phyloP scores from a whole-genome alignment of 2,113 vertebrate genomes.

The Corythornis vintsioides region DNA sequence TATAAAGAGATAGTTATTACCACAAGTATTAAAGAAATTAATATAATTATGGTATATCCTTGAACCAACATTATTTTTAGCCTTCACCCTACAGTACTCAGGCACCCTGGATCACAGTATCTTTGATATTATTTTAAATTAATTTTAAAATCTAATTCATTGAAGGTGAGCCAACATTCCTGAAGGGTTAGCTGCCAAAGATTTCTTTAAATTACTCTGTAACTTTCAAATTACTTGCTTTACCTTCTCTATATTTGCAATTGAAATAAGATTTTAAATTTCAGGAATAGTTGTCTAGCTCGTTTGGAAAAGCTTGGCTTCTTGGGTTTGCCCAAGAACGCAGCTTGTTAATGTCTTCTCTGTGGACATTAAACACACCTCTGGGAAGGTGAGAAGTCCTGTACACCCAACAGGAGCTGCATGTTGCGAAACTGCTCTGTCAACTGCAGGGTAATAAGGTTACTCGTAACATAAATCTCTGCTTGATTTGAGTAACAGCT shows the following conservation, averaged over 20 bases:
- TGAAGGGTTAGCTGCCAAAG: neutral
- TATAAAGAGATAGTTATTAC: neutral
- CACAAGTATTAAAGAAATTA: neutral
- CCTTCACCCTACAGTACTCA: neutral
- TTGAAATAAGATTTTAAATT: neutral
- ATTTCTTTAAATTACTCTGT: neutral
- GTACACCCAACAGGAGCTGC: neutral
- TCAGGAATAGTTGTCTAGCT: neutral
- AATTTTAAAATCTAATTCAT: neutral
- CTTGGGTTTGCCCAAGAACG: neutral
- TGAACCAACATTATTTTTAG: conserved; percentile 7
- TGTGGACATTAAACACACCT: rapidly evolving
- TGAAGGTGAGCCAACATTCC: neutral
- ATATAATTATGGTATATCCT: neutral
- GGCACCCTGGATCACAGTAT: neutral
- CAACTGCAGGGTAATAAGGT: neutral
- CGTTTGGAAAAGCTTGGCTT: neutral
- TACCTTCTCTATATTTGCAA: neutral
- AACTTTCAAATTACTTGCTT: neutral
- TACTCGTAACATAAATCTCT: neutral
- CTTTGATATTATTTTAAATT: neutral
- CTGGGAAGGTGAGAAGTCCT: neutral
- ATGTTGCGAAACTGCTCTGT: neutral
- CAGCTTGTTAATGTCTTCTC: rapidly evolving
- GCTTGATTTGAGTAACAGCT: neutral